Percentiles rank a stretch among this genome's conserved stretches.
These are phyloP conservation scores for Oconnorella tubifera DNA, from an alignment of 2,888 invertebrate genomes.

Conservation along the genomic window DNA sequence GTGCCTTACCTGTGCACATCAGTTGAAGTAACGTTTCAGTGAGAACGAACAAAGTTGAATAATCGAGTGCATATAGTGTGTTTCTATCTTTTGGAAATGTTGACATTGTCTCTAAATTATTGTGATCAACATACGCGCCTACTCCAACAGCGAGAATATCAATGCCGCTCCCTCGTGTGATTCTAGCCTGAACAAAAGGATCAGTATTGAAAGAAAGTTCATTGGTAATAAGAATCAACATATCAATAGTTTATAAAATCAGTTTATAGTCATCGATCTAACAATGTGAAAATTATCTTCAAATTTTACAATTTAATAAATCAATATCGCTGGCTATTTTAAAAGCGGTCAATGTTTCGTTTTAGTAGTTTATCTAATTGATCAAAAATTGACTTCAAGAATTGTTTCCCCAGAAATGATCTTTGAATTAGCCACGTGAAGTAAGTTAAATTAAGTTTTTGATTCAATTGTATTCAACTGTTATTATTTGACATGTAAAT, in stretches of 20 bases:
- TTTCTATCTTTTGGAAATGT: slow-evolving; percentile 31
- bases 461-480: no score
- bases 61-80: slow-evolving; percentile 24
- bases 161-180: slow-evolving; percentile 22
- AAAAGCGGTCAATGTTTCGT: background rate
- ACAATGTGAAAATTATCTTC: background rate
- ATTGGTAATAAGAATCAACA: no score
- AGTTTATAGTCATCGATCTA: background rate
- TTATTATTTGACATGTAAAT: no score
- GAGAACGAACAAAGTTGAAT: slow-evolving; percentile 26
- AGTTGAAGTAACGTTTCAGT: slow-evolving; percentile 25
- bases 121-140: slow-evolving; percentile 25
- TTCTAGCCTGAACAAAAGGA: slow-evolving; percentile 18
- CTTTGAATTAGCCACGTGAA: no score
- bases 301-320: background rate
- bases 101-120: slow-evolving; percentile 32
- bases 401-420: no score
- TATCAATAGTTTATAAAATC: no score
- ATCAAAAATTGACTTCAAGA: background rate
- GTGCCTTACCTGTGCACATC: slow-evolving; percentile 31
- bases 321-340: background rate
- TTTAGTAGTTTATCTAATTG: background rate
- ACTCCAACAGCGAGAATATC: slow-evolving; percentile 31
- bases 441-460: no score
- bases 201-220: background rate